Base-by-base conservation (phyloP, 2,113 vertebrate genomes). In the Seriola rivoliana region DNA sequence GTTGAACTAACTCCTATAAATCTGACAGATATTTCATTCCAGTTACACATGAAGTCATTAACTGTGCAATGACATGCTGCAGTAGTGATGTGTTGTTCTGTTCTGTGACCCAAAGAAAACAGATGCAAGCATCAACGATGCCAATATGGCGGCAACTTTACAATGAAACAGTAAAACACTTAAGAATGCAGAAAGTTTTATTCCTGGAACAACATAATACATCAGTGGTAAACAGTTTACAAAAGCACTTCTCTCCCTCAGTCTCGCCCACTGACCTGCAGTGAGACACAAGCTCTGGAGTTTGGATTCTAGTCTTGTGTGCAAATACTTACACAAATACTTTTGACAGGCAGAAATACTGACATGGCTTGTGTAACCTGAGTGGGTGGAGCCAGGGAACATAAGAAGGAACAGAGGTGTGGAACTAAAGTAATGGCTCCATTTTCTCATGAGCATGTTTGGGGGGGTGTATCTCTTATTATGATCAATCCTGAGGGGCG, bases 241-340 rank as follows among this genome's bases (percentile, higher is more conserved):
- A 87, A 46, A 81, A 74, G 80, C 40, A 86, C 69, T 14, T 65
- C 25, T 76, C 54, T 69, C 70, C 5, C 36, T 40, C 21, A 1
- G 54, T 62, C 19, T 71, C 36, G 46, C 52, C 72, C 92, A 91
- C 93, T 84, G 93, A 76, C 93, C 93, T 83, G 92, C 94, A 94
- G 93, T 76, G 74, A 88, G 75, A 79, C 64, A 40, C 59, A 60
- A 11, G 54, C 25, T 55, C 57, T 68, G 21, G 62, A 58, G 44
- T 85, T 89, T 87, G 73, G 63, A 71, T 65, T 76, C 29, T 78
- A 80, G 67, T 66, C 50, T 78, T 58, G 32, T 79, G 75, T 87
- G 85, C 69, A 86, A 85, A 75, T 71, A 76, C 69, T 62, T 0
- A 25, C 10, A 68, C 60, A 52, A 58, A 19, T 58, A 57, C 34